A percentile compares a stretch with the other conserved stretches of the same genome.
These are phyloP conservation scores for Pedicia rivosa DNA, from an alignment of 2,888 invertebrate genomes.

Conservation along the genomic window DNA sequence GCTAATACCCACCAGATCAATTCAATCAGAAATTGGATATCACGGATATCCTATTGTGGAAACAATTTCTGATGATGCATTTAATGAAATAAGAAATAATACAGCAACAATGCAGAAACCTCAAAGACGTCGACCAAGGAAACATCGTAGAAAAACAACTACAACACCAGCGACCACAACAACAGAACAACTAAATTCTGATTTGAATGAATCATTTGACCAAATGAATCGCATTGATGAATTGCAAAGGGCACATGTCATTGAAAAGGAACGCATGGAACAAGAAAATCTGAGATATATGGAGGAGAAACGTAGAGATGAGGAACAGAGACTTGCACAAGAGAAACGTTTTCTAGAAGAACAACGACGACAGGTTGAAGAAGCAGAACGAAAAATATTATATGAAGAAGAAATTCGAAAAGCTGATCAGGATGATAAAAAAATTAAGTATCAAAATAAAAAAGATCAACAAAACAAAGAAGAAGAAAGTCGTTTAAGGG, in stretches of 20 bases:
- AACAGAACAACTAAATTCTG: too few relatives aligned
- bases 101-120: too few relatives aligned
- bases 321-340: conserved; percentile 20
- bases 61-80: too few relatives aligned
- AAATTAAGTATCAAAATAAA: conserved; percentile 8
- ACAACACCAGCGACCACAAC: background rate
- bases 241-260: too few relatives aligned
- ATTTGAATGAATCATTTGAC: too few relatives aligned
- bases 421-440: conserved; percentile 21
- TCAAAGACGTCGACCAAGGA: conserved; percentile 1
- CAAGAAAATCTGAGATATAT: background rate
- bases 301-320: conserved; percentile 5
- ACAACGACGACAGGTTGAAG: conserved; percentile 11
- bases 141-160: background rate
- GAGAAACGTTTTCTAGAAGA: conserved; percentile 12
- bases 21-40: too few relatives aligned
- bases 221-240: too few relatives aligned
- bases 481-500: conserved; percentile 13
- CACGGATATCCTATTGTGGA: too few relatives aligned
- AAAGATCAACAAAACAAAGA: conserved; percentile 19
- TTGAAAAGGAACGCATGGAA: too few relatives aligned
- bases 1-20: too few relatives aligned
- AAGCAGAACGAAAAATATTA: conserved; percentile 9
- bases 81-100: too few relatives aligned
- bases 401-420: conserved; percentile 18